Evolutionary conservation across 1,140 invertebrate species (phyloP).

Genomic region (Maconellicoccus hirsutus): DNA sequence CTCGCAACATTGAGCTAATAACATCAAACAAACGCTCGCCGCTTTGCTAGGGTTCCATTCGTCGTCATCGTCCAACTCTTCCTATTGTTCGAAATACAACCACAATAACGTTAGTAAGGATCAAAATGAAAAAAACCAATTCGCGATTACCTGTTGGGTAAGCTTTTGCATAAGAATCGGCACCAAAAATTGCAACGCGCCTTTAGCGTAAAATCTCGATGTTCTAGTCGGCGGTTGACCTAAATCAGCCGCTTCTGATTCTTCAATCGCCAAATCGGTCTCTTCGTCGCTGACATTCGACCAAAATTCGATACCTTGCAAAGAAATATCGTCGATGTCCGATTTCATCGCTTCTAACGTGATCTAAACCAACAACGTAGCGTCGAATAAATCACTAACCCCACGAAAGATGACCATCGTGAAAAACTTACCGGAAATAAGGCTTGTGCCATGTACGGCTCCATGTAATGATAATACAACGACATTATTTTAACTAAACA

Average conservation of each 20-base stretch:
- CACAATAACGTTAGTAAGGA: too few relatives aligned
- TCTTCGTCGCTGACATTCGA: slow-evolving; percentile 99
- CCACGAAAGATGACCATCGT: neutral
- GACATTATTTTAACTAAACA: slow-evolving; percentile 99
- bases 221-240: slow-evolving; percentile 81
- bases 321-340: slow-evolving; percentile 84
- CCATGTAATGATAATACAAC: slow-evolving; percentile 98
- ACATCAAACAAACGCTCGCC: slow-evolving; percentile 97
- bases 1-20: slow-evolving; percentile 92
- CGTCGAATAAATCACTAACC: neutral
- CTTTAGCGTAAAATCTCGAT: slow-evolving; percentile 87
- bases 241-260: slow-evolving; percentile 81
- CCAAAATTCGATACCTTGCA: slow-evolving; percentile 99
- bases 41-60: slow-evolving; percentile 99
- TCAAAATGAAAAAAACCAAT: too few relatives aligned
- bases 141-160: slow-evolving; percentile 81
- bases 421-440: slow-evolving; percentile 71
- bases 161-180: slow-evolving; percentile 88
- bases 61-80: slow-evolving; percentile 89
- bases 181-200: slow-evolving; percentile 87
- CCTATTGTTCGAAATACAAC: slow-evolving; percentile 33
- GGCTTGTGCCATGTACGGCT: slow-evolving; percentile 95
- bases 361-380: too few relatives aligned
- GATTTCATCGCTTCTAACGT: slow-evolving; percentile 98
- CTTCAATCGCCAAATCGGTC: slow-evolving; percentile 90